These are phyloP conservation scores for Lacanobia oleracea DNA, from an alignment of 2,888 invertebrate genomes.

Conservation along the genomic window DNA sequence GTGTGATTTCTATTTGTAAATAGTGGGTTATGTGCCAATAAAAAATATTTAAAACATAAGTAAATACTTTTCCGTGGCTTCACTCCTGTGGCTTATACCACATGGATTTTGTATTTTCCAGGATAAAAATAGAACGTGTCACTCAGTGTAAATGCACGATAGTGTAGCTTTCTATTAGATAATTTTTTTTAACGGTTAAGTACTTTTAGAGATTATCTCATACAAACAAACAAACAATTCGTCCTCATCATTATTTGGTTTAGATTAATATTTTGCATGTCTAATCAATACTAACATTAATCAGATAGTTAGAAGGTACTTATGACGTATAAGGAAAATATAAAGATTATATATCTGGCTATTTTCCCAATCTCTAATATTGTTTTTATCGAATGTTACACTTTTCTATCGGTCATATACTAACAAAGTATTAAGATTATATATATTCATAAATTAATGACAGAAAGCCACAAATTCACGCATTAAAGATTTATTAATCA, in stretches of 20 bases:
- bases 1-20: no score
- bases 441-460: constrained; percentile 6
- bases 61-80: no score
- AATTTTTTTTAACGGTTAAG: no score
- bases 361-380: constrained; percentile 18
- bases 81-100: no score
- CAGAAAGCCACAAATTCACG: constrained; percentile 16
- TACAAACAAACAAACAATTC: not conserved
- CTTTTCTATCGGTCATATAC: constrained; percentile 41
- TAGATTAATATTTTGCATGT: not conserved
- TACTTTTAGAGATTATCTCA: not conserved
- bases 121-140: no score
- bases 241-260: no score
- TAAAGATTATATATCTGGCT: not conserved
- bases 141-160: no score
- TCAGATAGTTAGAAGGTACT: not conserved
- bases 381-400: constrained; percentile 15
- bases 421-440: constrained; percentile 17
- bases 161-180: no score
- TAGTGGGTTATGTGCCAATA: no score
- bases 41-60: no score
- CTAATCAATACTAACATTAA: not conserved
- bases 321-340: constrained; percentile 21
- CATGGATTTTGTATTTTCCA: no score
- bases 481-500: constrained; percentile 22